phyloP scores from a whole-genome alignment of 92 coral and sea anemone genomes.

The Parazoanthus darwini region DNA sequence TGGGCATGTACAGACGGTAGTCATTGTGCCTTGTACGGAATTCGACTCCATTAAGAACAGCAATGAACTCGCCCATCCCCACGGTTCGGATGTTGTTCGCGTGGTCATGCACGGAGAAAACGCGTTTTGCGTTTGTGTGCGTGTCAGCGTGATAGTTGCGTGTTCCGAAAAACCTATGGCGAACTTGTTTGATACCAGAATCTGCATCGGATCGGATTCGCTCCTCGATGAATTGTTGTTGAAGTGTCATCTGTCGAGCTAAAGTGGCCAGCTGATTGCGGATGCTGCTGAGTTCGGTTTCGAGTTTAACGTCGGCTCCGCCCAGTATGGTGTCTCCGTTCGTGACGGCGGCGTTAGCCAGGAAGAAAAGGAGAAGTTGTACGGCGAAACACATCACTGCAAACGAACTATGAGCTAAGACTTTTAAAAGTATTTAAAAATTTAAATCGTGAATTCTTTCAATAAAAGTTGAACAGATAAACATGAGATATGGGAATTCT shows the following conservation, averaged over 20 bases:
- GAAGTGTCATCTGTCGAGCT: slow-evolving; percentile 50
- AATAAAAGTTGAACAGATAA: too few relatives aligned
- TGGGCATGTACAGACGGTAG: slow-evolving; percentile 82
- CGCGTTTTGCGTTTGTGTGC: slow-evolving; percentile 38
- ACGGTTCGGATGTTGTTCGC: slow-evolving; percentile 80
- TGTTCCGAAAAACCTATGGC: slow-evolving; percentile 38
- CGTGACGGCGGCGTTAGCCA: background rate
- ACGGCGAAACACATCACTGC: too few relatives aligned
- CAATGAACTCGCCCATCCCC: slow-evolving; percentile 82
- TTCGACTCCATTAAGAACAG: slow-evolving; percentile 81
- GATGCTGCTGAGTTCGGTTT: background rate
- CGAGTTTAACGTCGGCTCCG: background rate
- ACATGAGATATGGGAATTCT: too few relatives aligned
- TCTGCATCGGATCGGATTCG: slow-evolving; percentile 65
- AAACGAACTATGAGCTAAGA: too few relatives aligned
- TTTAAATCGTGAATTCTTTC: too few relatives aligned
- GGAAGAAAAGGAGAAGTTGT: background rate
- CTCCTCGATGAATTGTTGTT: slow-evolving; percentile 60
- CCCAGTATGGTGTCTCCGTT: background rate
- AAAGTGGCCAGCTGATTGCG: background rate
- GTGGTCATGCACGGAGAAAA: slow-evolving; percentile 78
- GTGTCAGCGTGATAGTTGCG: slow-evolving; percentile 45
- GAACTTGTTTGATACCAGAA: slow-evolving; percentile 64
- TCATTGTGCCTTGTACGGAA: slow-evolving; percentile 91
- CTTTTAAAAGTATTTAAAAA: too few relatives aligned